Base-by-base conservation (phyloP, 2,888 invertebrate species). In the Polia nebulosa region DNA sequence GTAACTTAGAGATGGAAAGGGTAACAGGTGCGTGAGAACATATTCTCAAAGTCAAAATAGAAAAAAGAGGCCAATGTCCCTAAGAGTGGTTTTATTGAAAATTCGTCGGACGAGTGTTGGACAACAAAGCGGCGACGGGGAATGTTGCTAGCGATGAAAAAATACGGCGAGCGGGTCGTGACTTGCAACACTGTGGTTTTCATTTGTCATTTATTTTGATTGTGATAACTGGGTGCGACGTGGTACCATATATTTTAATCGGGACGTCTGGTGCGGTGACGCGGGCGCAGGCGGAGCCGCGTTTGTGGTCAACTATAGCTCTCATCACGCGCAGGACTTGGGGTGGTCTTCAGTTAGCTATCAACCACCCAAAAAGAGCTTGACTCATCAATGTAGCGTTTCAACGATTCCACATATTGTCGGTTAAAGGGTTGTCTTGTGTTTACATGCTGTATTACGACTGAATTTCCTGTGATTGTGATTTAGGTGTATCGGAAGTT, bases 161-260 rank as follows among this genome's bases (percentile, higher is more conserved):
- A 89, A 90, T 88, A 88, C 85, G 81, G 72, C 76, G 74, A 70
- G 64, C 80, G 72, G 82, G 84, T 87, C 89, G 88, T 96, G 96
- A 96, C 96, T 96, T 95, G 96, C 96, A 92, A 91, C 88, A 90
- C 87, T 87, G 88, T 85, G 89, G 90, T 93, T 95, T 95, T 93
- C 95, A 95, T 96, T 94, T 96, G 96, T 96, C 96, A 96, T 96
- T 95, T 95, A 95, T 96, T 96, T 95, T 96, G 96, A 95, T 96
- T 95, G 95, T 95, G 94, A 92, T 95, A 94, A 95, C 92, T 87
- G 89, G 85, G 85, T 79, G 85, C 80, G 85, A 85, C 80, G 83
- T 81, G 82, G 81, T 84, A 81, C 86, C 83, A 87, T 88, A 88
- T 87, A 87, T 88, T 84, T 86, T 81, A 87, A 85, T 87, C 86